Base-by-base conservation (phyloP, 2,113 vertebrate species). In the Eclectus roratus region DNA sequence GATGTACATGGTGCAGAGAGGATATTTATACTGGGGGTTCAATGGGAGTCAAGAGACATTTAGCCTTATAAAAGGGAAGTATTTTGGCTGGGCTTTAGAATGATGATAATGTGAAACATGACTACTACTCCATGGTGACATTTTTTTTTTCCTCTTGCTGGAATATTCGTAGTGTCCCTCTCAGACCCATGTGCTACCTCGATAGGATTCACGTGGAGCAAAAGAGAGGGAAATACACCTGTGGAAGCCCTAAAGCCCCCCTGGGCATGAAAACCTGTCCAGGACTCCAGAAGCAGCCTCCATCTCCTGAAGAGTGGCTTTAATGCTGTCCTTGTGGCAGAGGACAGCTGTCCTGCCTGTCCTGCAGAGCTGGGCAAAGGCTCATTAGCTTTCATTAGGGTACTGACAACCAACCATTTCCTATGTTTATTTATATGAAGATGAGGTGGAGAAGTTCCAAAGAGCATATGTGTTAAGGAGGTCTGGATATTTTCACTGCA, bases 21-120 rank as follows among this genome's bases (percentile, higher is more conserved):
- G 96, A 78, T 82, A 95, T 96, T 97, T 96, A 92, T 97, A 96
- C 93, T 53, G 96, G 96, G 95, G 92, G 96, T 97, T 97, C 98
- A 97, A 94, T 97, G 94, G 96, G 97, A 98, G 97, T 97, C 98
- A 97, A 97, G 97, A 98, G 97, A 97, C 96, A 94, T 93, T 97
- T 97, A 97, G 96, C 95, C 95, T 97, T 91, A 91, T 96, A 96
- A 97, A 97, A 97, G 95, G 94, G 94, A 98, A 96, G 81, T 96
- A 94, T 97, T 95, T 96, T 89, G 97, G 97, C 96, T 90, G 85
- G 94, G 96, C 95, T 96, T 94, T 96, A 93, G 93, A 73, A 86
- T 93, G 94, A 97, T 97, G 97, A 97, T 97, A 96, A 98, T 97
- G 96, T 87, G 93, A 97, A 97, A 86, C 90, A 96, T 97, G 97